Evolutionary conservation across 2,888 invertebrate genomes (phyloP).

Genomic region (Pycnomerus fuliginosus): DNA sequence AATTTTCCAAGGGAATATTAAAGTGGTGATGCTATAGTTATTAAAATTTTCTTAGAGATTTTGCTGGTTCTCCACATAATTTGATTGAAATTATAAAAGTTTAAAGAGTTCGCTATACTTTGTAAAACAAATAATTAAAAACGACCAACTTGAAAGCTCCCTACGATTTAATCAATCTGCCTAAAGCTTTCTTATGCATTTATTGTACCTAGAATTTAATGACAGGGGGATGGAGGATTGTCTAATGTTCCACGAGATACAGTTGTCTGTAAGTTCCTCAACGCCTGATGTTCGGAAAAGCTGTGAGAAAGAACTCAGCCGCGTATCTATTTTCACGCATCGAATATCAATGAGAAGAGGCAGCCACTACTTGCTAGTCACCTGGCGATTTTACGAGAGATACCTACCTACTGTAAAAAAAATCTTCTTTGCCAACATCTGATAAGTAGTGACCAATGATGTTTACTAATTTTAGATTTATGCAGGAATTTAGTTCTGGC

Average conservation of each 20-base stretch:
- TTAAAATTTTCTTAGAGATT: slow-evolving; percentile 22
- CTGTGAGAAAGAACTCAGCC: slow-evolving; percentile 36
- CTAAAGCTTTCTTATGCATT: slow-evolving; percentile 1
- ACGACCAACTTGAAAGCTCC: slow-evolving; percentile 2
- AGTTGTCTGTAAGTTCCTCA: slow-evolving; percentile 32
- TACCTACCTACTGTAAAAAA: too few relatives aligned
- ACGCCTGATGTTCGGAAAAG: slow-evolving; percentile 31
- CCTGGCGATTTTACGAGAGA: too few relatives aligned
- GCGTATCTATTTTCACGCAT: slow-evolving; percentile 38
- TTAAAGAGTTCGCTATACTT: background rate
- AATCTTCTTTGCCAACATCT: too few relatives aligned
- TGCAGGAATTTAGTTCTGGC: too few relatives aligned
- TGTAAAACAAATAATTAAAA: slow-evolving; percentile 12
- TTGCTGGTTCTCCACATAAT: slow-evolving; percentile 6
- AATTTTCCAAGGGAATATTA: slow-evolving; percentile 25
- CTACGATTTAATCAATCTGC: slow-evolving; percentile 6
- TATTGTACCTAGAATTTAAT: slow-evolving; percentile 7
- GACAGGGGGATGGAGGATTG: slow-evolving; percentile 2
- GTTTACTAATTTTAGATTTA: too few relatives aligned
- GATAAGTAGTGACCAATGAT: too few relatives aligned
- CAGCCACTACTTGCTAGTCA: too few relatives aligned
- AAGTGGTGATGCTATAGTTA: slow-evolving; percentile 35
- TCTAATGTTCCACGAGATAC: slow-evolving; percentile 22
- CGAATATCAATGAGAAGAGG: slow-evolving; percentile 45
- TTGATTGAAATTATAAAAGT: slow-evolving; percentile 15